phyloP scores from a whole-genome alignment of 2,797 vertebrate species.

The Sphenopsis melanotis region DNA sequence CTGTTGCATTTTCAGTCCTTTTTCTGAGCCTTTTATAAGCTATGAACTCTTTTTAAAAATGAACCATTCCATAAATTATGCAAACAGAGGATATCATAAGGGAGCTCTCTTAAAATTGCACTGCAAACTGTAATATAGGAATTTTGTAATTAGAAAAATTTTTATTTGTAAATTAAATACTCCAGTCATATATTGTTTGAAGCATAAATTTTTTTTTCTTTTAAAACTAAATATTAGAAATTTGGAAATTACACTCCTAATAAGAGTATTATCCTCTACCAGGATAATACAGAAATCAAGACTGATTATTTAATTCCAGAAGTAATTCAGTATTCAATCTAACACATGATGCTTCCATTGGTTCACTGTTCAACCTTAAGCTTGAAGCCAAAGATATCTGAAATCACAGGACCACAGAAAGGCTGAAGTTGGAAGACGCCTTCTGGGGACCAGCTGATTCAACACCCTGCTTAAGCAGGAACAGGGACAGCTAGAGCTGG shows the following conservation, averaged over 20 bases:
- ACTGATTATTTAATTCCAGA: background rate
- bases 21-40: background rate
- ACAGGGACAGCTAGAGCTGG: rapidly evolving
- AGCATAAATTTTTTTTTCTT: background rate
- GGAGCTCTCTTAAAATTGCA: background rate
- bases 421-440: background rate
- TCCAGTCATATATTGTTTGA: background rate
- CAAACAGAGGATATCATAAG: background rate
- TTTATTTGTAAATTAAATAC: background rate
- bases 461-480: background rate
- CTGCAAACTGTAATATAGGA: background rate
- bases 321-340: background rate
- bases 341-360: background rate
- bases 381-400: background rate
- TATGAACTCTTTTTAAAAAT: background rate
- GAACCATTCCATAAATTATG: background rate
- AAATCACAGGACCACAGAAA: background rate
- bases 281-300: background rate
- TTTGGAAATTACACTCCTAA: background rate
- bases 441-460: background rate
- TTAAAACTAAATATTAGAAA: background rate
- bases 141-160: background rate
- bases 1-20: background rate
- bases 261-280: background rate
- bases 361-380: background rate